phyloP scores from a whole-genome alignment of 2,797 vertebrate species.

The Aythya fuligula region DNA sequence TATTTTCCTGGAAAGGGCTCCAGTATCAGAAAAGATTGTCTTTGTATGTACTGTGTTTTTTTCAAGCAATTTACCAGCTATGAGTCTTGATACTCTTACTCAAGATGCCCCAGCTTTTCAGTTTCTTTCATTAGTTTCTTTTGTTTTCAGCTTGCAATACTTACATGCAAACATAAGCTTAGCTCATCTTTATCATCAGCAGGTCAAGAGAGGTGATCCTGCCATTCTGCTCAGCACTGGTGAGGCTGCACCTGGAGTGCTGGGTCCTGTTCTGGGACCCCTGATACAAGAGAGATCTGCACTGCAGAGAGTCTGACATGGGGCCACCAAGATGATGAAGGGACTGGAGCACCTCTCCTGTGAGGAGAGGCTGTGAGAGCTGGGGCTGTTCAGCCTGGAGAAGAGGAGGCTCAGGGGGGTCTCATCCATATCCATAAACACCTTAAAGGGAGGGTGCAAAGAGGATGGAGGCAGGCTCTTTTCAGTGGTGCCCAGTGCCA shows the following conservation, averaged over 20 bases:
- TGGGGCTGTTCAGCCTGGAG: neutral
- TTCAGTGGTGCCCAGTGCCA: neutral
- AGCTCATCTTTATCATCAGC: neutral
- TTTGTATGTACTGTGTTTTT: neutral
- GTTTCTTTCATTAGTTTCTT: neutral
- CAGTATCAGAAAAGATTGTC: neutral
- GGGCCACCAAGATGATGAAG: neutral
- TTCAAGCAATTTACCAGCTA: neutral
- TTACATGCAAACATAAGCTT: neutral
- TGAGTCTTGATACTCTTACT: neutral
- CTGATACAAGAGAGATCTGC: too few relatives aligned
- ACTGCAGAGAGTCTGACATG: neutral
- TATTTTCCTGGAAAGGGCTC: neutral
- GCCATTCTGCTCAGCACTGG: neutral
- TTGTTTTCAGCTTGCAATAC: neutral
- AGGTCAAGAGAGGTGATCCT: neutral
- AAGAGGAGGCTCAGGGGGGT: neutral
- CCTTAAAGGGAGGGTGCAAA: neutral
- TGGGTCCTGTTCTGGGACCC: neutral
- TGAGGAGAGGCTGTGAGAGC: neutral
- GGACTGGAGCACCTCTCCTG: neutral
- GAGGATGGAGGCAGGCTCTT: neutral
- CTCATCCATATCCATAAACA: neutral
- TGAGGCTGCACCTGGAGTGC: neutral
- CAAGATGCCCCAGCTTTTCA: neutral